These are phyloP conservation scores for Drosophila miranda DNA, from an alignment of 1,140 invertebrate genomes.

Conservation along the genomic window DNA sequence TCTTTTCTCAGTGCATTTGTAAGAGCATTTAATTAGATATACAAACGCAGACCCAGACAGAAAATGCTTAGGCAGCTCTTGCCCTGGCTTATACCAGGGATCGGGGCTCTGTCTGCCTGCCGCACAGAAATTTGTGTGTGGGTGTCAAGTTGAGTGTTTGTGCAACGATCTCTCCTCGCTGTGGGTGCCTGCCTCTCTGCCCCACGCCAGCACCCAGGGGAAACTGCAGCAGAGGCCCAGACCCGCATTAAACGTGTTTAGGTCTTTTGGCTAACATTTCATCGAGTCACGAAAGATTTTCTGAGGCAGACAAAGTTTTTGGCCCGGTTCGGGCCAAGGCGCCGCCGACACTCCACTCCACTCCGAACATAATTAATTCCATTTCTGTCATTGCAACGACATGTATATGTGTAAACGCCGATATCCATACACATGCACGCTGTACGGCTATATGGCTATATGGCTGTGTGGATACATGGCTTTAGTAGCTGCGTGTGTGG, in stretches of 20 bases:
- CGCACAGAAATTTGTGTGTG: slow-evolving; percentile 49
- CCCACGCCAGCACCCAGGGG: slow-evolving; percentile 5
- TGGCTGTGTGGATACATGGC: background rate
- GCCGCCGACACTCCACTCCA: slow-evolving; percentile 42
- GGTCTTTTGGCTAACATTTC: slow-evolving; percentile 65
- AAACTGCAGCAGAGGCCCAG: slow-evolving; percentile 49
- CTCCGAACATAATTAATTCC: slow-evolving; percentile 56
- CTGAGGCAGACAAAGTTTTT: slow-evolving; percentile 20
- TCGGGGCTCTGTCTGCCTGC: slow-evolving; percentile 10
- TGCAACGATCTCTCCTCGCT: slow-evolving; percentile 23
- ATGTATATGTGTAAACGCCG: slow-evolving; percentile 11
- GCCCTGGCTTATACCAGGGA: slow-evolving; percentile 8
- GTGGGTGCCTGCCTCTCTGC: background rate
- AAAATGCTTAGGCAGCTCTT: slow-evolving; percentile 49
- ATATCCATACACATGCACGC: background rate
- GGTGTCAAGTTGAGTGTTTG: slow-evolving; percentile 55
- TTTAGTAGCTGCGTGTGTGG: slow-evolving; percentile 6
- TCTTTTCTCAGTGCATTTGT: slow-evolving; percentile 6
- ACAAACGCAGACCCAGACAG: slow-evolving; percentile 16
- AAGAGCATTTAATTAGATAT: slow-evolving; percentile 57
- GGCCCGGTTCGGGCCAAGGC: slow-evolving; percentile 37
- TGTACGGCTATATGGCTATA: background rate
- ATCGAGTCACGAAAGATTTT: slow-evolving; percentile 58
- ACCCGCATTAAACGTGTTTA: slow-evolving; percentile 73
- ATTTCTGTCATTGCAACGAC: slow-evolving; percentile 59